These are phyloP conservation scores for Halcyon smyrnensis DNA, from an alignment of 2,797 vertebrate species.

Conservation along the genomic window DNA sequence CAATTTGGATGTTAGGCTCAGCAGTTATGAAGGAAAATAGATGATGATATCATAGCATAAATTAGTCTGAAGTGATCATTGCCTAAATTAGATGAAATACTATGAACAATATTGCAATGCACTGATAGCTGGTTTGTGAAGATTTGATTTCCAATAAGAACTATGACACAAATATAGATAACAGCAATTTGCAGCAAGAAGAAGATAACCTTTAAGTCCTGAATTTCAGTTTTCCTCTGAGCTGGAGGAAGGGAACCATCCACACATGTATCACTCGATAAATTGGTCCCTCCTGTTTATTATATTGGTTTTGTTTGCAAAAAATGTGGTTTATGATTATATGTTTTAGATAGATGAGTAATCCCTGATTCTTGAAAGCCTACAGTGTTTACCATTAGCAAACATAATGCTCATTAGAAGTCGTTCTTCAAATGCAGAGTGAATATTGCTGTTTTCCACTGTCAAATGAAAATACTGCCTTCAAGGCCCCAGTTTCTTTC, in stretches of 20 bases:
- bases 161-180: background rate
- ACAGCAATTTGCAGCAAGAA: background rate
- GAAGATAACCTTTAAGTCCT: background rate
- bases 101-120: background rate
- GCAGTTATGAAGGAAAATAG: background rate
- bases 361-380: background rate
- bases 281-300: background rate
- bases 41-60: background rate
- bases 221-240: background rate
- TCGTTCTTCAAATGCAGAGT: background rate
- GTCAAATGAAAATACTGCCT: background rate
- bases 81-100: background rate
- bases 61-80: background rate
- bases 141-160: background rate
- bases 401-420: background rate
- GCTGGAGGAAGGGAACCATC: background rate
- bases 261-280: background rate
- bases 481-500: background rate
- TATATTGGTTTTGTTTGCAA: background rate
- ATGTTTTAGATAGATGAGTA: constrained; percentile 22
- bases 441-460: background rate
- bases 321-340: background rate
- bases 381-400: background rate
- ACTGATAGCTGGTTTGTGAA: background rate
- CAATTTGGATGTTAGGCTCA: background rate